phyloP scores from a whole-genome alignment of 2,888 invertebrate species.

The Cephus sareptanus region DNA sequence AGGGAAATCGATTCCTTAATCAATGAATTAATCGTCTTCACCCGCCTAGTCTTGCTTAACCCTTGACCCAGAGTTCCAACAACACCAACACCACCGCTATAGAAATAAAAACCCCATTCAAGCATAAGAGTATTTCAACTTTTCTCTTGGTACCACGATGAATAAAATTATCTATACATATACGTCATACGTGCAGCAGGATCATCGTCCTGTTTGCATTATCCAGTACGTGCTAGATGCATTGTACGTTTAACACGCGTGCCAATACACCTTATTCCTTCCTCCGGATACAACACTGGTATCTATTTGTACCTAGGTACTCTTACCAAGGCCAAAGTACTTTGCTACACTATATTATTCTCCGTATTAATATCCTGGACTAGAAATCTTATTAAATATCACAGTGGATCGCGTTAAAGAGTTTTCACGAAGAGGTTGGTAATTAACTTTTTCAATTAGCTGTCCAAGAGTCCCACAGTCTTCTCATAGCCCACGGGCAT shows the following conservation, averaged over 20 bases:
- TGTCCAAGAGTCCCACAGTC: neutral
- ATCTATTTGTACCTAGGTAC: neutral
- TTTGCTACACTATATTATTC: neutral
- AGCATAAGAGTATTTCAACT: neutral
- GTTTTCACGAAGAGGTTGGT: constrained; percentile 28
- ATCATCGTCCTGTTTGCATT: neutral
- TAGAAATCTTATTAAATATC: constrained; percentile 36
- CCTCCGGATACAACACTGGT: neutral
- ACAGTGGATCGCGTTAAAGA: constrained; percentile 32
- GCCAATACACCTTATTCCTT: neutral
- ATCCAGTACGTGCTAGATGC: neutral
- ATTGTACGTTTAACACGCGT: neutral
- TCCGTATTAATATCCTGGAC: neutral
- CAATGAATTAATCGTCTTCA: constrained; percentile 50
- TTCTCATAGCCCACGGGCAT: constrained; percentile 19
- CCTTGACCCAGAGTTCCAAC: neutral
- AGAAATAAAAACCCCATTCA: neutral
- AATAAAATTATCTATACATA: neutral
- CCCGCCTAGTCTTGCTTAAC: constrained; percentile 5
- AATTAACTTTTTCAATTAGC: constrained; percentile 52
- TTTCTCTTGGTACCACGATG: neutral
- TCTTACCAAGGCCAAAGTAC: neutral
- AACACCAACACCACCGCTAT: neutral
- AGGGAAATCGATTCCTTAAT: constrained; percentile 48
- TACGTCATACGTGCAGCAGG: neutral